These are phyloP conservation scores for Caenorhabditis brenneri DNA, from an alignment of 1,140 invertebrate species.

Conservation along the genomic window DNA sequence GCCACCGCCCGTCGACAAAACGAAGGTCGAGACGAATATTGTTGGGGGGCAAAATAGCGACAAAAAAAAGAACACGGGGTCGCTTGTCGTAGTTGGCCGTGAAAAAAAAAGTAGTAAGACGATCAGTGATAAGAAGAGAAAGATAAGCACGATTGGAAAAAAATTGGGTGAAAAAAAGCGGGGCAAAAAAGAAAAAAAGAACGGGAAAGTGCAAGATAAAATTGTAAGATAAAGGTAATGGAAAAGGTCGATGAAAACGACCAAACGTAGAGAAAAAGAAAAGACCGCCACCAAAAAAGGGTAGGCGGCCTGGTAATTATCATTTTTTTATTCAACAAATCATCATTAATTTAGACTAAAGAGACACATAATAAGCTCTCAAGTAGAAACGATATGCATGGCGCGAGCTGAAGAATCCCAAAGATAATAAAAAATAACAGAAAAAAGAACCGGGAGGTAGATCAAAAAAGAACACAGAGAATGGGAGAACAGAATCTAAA, in stretches of 20 bases:
- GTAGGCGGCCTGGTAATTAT: neutral
- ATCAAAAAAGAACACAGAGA: neutral
- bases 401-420: no score
- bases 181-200: neutral
- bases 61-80: no score
- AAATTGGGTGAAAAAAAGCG: neutral
- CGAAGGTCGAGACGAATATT: no score
- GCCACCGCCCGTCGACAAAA: no score
- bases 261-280: neutral
- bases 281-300: neutral
- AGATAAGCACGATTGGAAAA: neutral
- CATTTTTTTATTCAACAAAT: neutral
- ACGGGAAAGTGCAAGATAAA: neutral
- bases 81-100: no score
- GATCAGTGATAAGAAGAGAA: neutral
- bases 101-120: no score
- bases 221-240: neutral
- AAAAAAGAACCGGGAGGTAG: neutral
- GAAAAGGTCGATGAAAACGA: slow-evolving; percentile 2
- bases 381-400: no score
- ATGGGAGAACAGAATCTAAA: neutral
- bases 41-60: no score
- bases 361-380: no score
- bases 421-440: no score
- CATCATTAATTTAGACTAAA: no score